These are phyloP conservation scores for Channa maculata DNA, from an alignment of 2,113 vertebrate species.

Conservation along the genomic window DNA sequence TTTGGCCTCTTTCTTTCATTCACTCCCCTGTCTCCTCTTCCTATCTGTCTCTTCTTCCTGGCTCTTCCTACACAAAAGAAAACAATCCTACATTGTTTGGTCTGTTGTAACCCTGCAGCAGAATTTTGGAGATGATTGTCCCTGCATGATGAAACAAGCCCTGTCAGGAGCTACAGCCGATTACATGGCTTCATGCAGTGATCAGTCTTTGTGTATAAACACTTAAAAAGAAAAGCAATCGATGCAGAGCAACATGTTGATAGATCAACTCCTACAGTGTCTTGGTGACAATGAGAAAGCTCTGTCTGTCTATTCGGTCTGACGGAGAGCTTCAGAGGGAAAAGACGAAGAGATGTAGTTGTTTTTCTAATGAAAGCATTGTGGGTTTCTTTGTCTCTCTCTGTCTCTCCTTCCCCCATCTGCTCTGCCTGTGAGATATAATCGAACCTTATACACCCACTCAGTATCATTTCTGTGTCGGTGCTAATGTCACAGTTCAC, in stretches of 20 bases:
- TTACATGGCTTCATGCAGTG: conserved; percentile 50
- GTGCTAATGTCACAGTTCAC: conserved; percentile 60
- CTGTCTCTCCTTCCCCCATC: neutral
- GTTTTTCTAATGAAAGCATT: conserved; percentile 14
- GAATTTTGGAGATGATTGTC: conserved; percentile 65
- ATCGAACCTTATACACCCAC: conserved; percentile 46
- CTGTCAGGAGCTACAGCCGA: conserved; percentile 59
- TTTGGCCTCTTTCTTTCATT: conserved; percentile 31
- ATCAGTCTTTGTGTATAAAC: conserved; percentile 63
- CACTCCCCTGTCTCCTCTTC: neutral
- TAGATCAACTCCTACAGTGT: conserved; percentile 57
- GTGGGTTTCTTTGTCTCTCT: neutral
- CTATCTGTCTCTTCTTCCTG: conserved; percentile 20
- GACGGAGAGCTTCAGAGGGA: neutral
- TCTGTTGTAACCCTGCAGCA: conserved; percentile 52
- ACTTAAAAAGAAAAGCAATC: conserved; percentile 29
- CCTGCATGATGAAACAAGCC: conserved; percentile 61
- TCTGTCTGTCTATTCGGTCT: conserved; percentile 23
- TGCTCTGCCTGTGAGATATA: conserved; percentile 44
- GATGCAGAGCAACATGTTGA: conserved; percentile 47
- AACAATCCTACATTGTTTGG: conserved; percentile 52
- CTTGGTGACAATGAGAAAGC: conserved; percentile 29
- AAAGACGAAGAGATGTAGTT: conserved; percentile 13
- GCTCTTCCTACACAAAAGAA: conserved; percentile 21
- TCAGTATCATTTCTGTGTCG: conserved; percentile 42